These are phyloP conservation scores for Trichechus manatus DNA, from an alignment of 2,113 vertebrate species.

Conservation along the genomic window DNA sequence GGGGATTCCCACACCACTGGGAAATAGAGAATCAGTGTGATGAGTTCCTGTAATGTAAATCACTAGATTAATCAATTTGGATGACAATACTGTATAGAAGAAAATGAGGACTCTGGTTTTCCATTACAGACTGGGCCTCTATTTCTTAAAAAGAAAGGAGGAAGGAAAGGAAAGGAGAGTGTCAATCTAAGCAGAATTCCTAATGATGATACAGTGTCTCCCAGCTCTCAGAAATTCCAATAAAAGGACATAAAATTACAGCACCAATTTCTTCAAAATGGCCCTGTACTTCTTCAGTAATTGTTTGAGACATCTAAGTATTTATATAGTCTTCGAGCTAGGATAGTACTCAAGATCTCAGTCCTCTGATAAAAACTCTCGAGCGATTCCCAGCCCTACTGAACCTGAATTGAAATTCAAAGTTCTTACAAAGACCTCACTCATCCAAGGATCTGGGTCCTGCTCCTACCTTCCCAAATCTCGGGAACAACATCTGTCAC, in stretches of 20 bases:
- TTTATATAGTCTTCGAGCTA: neutral
- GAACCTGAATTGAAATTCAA: neutral
- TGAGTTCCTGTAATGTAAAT: conserved; percentile 27
- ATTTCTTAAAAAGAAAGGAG: conserved; percentile 11
- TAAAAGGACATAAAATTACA: neutral
- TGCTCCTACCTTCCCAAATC: neutral
- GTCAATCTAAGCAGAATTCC: neutral
- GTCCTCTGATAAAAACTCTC: neutral
- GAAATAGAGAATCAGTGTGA: neutral
- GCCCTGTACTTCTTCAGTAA: neutral
- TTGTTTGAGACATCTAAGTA: neutral
- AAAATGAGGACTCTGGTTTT: neutral
- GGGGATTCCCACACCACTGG: neutral
- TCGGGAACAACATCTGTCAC: neutral
- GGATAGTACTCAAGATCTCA: neutral
- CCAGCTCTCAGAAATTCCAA: neutral
- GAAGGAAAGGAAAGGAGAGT: neutral
- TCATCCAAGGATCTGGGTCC: neutral
- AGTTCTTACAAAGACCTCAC: neutral
- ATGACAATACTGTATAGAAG: conserved; percentile 23
- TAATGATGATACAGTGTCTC: neutral
- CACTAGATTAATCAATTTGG: conserved; percentile 45
- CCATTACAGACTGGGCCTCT: neutral
- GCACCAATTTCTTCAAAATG: neutral
- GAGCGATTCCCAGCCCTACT: no score